Base-by-base conservation (phyloP, 2,113 vertebrate genomes). In the cat (Felis catus) region DNA sequence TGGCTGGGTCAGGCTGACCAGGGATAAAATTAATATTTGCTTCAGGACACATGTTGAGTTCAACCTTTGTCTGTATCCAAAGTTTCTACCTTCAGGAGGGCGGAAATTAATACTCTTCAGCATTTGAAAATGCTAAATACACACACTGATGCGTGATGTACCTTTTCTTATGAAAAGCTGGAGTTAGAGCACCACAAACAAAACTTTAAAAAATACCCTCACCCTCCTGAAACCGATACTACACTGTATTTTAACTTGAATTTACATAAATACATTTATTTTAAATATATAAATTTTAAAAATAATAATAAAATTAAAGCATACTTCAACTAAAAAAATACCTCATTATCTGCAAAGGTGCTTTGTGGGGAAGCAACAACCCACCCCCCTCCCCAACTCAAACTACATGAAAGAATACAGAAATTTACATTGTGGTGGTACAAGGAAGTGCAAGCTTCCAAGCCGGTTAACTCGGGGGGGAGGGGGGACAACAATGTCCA, bases 1-100 rank as follows among this genome's bases (percentile, higher is more conserved):
- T 79, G 39, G 15, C 87, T 86, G 48, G 80, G 68, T 97, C 86
- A 90, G 36, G 41, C 4, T 92, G 87, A 95, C 91, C 91, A 84
- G 19, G 19, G 12, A n/a, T 73, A 90, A 97, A 96, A 74, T 70
- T 41, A 96, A 36, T 41, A 21, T 65, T 86, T 70, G 12, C 45
- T 83, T 94, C 41, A 89, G 80, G 51, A 83, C 51, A 84, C 19
- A 29, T 65, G 97, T 94, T 89, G 31, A 91, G 33, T 16, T 89
- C 33, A 85, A 48, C 27, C 33, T 25, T 71, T 94, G 48, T 86
- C 53, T 96, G 23, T 80, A 83, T 68, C 45, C 70, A 70, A 93
- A 87, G 41, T 13, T 79, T 83, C 86, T 88, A 73, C 53, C 83
- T 96, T 82, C 21, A 65, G 80, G 41, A 19, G 29, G 55, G 25